Percentiles rank a stretch among this genome's conserved stretches.
These are phyloP conservation scores for Todus mexicanus DNA, from an alignment of 2,797 vertebrate species.

Conservation along the genomic window DNA sequence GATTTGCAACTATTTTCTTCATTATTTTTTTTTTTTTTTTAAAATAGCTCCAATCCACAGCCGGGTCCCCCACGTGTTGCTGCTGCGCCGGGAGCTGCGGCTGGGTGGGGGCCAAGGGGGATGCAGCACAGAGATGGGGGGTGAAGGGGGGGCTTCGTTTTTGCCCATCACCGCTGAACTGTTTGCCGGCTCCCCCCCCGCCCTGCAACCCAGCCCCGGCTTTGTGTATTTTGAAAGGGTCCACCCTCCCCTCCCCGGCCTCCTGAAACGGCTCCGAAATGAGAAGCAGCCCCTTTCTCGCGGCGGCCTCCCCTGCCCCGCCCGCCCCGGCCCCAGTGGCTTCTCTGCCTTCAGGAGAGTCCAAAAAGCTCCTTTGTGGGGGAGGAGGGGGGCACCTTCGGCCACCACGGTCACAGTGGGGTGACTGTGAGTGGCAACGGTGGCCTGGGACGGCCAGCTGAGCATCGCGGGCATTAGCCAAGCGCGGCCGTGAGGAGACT, in stretches of 20 bases:
- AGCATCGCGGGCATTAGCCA: too few relatives aligned
- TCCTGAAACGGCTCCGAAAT: not conserved
- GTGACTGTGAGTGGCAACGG: too few relatives aligned
- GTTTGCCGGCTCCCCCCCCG: not conserved
- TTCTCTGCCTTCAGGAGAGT: conserved; percentile 34
- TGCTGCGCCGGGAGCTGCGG: not conserved
- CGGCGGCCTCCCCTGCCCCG: too few relatives aligned
- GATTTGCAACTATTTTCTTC: conserved; percentile 60
- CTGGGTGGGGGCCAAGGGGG: not conserved
- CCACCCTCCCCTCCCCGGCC: not conserved
- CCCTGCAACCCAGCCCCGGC: too few relatives aligned
- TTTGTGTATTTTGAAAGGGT: conserved; percentile 39
- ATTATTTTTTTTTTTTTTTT: not conserved
- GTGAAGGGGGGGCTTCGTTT: not conserved
- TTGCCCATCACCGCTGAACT: not conserved
- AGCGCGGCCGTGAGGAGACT: too few relatives aligned
- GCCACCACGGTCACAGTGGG: too few relatives aligned
- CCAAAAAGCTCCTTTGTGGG: conserved; percentile 28
- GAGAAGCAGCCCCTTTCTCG: conserved; percentile 5
- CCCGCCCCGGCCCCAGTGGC: not conserved
- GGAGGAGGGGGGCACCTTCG: not conserved
- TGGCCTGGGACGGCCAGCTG: too few relatives aligned
- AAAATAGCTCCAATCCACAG: not conserved
- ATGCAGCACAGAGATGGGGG: too few relatives aligned
- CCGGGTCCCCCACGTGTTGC: not conserved